Evolutionary conservation across 2,888 invertebrate species (phyloP).

Genomic region (Melinaea menophilus): DNA sequence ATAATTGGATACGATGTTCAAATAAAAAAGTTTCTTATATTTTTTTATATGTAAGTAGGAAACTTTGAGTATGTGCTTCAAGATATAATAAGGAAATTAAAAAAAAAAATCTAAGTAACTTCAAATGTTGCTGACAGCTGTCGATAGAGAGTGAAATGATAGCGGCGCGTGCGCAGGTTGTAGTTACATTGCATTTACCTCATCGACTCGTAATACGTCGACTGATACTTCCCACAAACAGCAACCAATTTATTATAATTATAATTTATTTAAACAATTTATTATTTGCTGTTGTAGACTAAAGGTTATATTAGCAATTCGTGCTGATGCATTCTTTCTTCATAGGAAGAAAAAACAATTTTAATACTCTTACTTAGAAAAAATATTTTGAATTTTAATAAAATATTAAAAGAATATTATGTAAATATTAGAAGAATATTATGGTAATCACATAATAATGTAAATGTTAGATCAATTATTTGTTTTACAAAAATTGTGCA

Average conservation of each 20-base stretch:
- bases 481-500: conserved; percentile 3
- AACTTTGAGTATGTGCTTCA: no score
- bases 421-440: no score
- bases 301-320: no score
- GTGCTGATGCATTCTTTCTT: no score
- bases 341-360: no score
- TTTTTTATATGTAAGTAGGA: no score
- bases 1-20: neutral
- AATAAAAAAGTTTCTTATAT: no score
- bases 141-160: conserved; percentile 73
- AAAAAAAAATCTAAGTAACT: conserved; percentile 9
- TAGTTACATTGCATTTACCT: conserved; percentile 34
- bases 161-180: conserved; percentile 46
- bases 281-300: neutral
- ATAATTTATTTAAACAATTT: neutral
- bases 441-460: conserved; percentile 2
- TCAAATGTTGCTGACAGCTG: conserved; percentile 51
- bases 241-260: no score
- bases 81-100: no score
- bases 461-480: neutral
- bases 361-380: no score
- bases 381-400: no score
- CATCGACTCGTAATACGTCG: conserved; percentile 1
- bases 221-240: neutral
- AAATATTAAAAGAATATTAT: no score